Conservation (phyloP, 2,888 invertebrate species). For the Pheosia gnoma region DNA sequence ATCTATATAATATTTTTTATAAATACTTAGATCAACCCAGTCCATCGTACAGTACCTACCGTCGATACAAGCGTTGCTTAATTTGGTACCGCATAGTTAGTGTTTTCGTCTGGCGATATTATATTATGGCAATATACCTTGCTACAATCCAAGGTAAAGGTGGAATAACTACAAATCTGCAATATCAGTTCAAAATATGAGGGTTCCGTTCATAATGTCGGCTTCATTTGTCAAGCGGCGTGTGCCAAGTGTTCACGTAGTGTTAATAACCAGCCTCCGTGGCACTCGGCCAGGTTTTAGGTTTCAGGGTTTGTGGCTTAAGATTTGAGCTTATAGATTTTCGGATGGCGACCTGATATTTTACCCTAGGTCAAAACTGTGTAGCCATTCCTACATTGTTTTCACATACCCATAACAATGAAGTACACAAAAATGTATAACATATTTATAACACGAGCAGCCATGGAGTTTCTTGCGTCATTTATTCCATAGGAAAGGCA, state of each 20-base stretch:
- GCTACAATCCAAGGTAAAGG: background rate
- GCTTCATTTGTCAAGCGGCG: conserved; percentile 78
- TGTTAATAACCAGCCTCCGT: conserved; percentile 74
- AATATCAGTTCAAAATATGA: conserved; percentile 41
- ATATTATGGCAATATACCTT: background rate
- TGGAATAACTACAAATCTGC: background rate
- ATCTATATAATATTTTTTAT: too few species aligned
- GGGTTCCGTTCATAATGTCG: conserved; percentile 70
- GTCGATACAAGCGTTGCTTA: too few species aligned
- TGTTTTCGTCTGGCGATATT: too few species aligned
- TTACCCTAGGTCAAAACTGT: background rate
- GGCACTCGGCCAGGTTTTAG: conserved; percentile 70
- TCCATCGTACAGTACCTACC: too few species aligned
- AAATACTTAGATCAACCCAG: too few species aligned
- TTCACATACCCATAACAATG: too few species aligned
- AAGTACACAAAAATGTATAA: too few species aligned
- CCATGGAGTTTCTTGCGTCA: too few species aligned
- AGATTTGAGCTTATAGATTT: conserved; percentile 14
- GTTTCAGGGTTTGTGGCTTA: conserved; percentile 33
- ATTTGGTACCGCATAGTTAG: too few species aligned
- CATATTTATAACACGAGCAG: too few species aligned
- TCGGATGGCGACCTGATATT: background rate
- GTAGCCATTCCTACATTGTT: too few species aligned
- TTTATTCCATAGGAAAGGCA: too few species aligned
- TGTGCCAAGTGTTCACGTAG: conserved; percentile 66